A percentile compares a stretch with the other conserved stretches of the same genome.
These are phyloP conservation scores for Nicator chloris DNA, from an alignment of 2,113 vertebrate genomes.

Conservation along the genomic window DNA sequence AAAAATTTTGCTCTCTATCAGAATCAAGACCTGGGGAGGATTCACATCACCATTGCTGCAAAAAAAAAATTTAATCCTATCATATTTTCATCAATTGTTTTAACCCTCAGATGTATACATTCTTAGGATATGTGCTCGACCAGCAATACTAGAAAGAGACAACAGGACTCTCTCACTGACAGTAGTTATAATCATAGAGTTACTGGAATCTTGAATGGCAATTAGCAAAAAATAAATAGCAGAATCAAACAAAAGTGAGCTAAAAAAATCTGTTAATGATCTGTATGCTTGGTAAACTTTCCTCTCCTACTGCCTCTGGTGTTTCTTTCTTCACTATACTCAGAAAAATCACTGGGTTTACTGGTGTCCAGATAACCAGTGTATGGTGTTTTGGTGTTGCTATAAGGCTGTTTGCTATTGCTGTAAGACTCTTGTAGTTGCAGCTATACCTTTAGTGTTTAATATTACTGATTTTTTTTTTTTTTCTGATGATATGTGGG, in stretches of 20 bases:
- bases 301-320: neutral
- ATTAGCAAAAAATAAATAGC: neutral
- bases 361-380: neutral
- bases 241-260: neutral
- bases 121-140: neutral
- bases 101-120: neutral
- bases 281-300: neutral
- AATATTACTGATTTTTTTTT: neutral
- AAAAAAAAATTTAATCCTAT: neutral
- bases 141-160: neutral
- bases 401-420: neutral
- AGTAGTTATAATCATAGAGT: neutral
- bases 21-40: neutral
- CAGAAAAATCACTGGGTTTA: neutral
- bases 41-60: neutral
- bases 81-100: neutral
- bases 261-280: neutral
- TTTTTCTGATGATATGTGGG: neutral
- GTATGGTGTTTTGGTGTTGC: neutral
- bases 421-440: neutral
- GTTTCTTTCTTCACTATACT: neutral
- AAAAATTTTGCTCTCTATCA: neutral
- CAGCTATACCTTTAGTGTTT: neutral
- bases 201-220: neutral
- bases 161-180: neutral